Evolutionary conservation across 2,113 vertebrate species (phyloP).

Genomic region (Dolichotis patagonum): DNA sequence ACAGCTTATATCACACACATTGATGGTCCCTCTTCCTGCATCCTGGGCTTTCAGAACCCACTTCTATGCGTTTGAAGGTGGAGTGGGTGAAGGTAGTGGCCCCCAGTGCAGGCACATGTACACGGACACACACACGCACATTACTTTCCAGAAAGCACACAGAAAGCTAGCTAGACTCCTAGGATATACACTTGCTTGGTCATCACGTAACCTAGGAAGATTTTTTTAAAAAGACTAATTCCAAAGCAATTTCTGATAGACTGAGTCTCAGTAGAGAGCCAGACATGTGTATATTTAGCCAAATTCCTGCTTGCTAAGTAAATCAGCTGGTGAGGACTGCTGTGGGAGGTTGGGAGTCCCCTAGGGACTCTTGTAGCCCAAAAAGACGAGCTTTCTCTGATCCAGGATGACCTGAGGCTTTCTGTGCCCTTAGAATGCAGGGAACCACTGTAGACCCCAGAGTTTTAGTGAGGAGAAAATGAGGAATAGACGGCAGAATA

Average conservation of each 20-base stretch:
- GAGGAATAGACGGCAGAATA: not conserved
- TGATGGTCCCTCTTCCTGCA: not conserved
- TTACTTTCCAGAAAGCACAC: not conserved
- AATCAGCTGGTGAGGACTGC: not conserved
- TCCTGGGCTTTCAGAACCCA: not conserved
- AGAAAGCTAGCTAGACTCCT: not conserved
- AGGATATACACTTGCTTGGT: not conserved
- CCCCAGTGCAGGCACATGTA: rapidly evolving
- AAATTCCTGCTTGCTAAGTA: not conserved
- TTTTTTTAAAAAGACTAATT: not conserved
- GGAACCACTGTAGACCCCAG: not conserved
- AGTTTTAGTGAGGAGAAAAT: not conserved
- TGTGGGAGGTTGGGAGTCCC: not conserved
- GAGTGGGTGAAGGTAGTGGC: not conserved
- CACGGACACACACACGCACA: rapidly evolving
- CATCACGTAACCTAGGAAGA: not conserved
- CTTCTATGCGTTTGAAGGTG: not conserved
- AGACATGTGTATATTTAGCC: not conserved
- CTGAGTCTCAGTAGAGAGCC: not conserved
- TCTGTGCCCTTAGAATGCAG: not conserved
- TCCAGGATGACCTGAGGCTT: not conserved
- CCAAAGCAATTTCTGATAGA: not conserved
- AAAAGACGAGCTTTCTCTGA: not conserved
- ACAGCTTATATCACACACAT: not conserved
- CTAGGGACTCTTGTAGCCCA: not conserved